Percentiles rank a stretch among this genome's conserved stretches.
phyloP scores from a whole-genome alignment of 2,888 invertebrate species.

The Syrphus vitripennis region DNA sequence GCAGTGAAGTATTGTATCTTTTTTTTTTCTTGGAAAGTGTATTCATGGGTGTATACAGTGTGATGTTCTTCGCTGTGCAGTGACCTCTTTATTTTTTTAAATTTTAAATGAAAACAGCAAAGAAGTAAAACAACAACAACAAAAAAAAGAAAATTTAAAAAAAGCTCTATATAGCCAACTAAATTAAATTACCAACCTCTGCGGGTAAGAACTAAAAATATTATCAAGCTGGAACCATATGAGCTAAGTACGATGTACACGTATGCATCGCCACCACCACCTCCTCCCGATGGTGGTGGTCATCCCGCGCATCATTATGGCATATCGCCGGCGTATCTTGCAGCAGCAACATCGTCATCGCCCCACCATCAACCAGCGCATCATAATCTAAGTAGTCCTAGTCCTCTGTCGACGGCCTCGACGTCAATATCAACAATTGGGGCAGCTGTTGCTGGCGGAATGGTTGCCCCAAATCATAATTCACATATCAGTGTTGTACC shows the following conservation, averaged over 20 bases:
- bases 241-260: slow-evolving; percentile 73
- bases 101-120: slow-evolving; percentile 34
- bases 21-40: slow-evolving; percentile 48
- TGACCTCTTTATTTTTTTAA: slow-evolving; percentile 59
- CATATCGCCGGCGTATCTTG: slow-evolving; percentile 66
- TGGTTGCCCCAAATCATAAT: slow-evolving; percentile 71
- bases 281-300: slow-evolving; percentile 68
- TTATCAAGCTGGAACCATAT: slow-evolving; percentile 73
- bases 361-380: slow-evolving; percentile 57
- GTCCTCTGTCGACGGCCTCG: slow-evolving; percentile 63
- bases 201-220: slow-evolving; percentile 2
- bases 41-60: slow-evolving; percentile 22
- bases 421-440: slow-evolving; percentile 71
- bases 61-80: slow-evolving; percentile 52
- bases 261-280: slow-evolving; percentile 72
- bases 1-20: slow-evolving; percentile 36
- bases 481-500: slow-evolving; percentile 54
- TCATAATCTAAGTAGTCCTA: slow-evolving; percentile 61
- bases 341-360: slow-evolving; percentile 50
- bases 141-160: background rate
- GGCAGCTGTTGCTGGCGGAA: slow-evolving; percentile 71
- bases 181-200: background rate
- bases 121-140: background rate
- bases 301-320: slow-evolving; percentile 71
- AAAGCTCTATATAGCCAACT: background rate